Base-by-base conservation (phyloP, 2,888 invertebrate genomes). In the Mimumesa dahlbomi region DNA sequence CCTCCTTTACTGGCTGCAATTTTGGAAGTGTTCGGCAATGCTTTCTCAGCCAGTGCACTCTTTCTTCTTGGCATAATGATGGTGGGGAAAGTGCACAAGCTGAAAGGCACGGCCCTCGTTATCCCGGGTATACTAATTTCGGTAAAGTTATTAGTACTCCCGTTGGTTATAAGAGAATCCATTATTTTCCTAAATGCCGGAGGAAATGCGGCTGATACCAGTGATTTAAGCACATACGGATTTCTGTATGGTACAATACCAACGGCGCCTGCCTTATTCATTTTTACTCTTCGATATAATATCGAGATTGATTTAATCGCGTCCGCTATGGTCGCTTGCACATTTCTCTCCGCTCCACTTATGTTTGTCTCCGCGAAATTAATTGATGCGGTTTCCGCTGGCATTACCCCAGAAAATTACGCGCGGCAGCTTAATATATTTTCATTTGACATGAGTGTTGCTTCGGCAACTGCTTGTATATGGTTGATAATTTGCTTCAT, bases 201-300 rank as follows among this genome's bases (percentile, higher is more conserved):
- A 0, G 89, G 86, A 0, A 93, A 94, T 84, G 91, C 92, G 13
- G 93, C 94, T 14, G 95, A 96, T 80, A 96, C 96, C 0, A 91
- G 93, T 7, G 95, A 97, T 74, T 90, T 97, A 62, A 96, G 97
- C 76, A 97, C 97, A 38, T 98, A 96, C 88, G 98, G 97, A 0
- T 98, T 98, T 90, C 91, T 98, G 0, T 98, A 98, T 87, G 98
- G 98, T 57, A 98, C 98, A 0, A 96, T 98, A 89, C 98, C 98
- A 0, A 94, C 97, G 0, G 98, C 98, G 0, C 98, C 98, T 0
- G 97, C 97, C n/a, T 96, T 97, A 0, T 98, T 98, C 88, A 97
- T 98, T 2, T 97, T 97, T 89, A 96, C 98, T 0, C 93, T 95
- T 40, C 94, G 96, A 74, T 98, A 97, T 87, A 93, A 94, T 76